phyloP scores from a whole-genome alignment of 2,113 vertebrate genomes.

The Phainopepla nitens region DNA sequence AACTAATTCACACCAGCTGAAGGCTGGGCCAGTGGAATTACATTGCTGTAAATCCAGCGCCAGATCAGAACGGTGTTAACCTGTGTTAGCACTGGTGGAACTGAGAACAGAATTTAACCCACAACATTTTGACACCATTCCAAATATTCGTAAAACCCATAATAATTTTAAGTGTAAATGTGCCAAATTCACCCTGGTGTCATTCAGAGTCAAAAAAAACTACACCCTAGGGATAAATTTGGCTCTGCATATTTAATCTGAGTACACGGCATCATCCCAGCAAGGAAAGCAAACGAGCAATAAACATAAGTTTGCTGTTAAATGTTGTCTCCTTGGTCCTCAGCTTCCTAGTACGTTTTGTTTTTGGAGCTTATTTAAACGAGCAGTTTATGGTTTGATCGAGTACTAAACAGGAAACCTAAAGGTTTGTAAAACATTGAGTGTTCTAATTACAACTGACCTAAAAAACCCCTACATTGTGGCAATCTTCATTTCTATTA shows the following conservation, averaged over 20 bases:
- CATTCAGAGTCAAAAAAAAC: constrained; percentile 50
- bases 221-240: constrained; percentile 58
- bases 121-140: constrained; percentile 59
- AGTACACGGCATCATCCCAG: constrained; percentile 48
- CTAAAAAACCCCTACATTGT: neutral
- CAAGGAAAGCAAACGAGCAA: constrained; percentile 55
- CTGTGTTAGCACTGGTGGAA: constrained; percentile 50
- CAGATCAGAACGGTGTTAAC: constrained; percentile 52
- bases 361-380: constrained; percentile 64
- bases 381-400: constrained; percentile 63
- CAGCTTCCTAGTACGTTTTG: constrained; percentile 49
- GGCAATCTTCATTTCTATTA: constrained; percentile 37
- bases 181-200: constrained; percentile 61
- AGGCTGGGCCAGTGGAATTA: constrained; percentile 34
- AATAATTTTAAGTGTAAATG: constrained; percentile 68
- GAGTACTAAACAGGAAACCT: constrained; percentile 58
- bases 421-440: constrained; percentile 48
- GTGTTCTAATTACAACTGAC: constrained; percentile 49
- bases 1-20: constrained; percentile 67
- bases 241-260: constrained; percentile 57
- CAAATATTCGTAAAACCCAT: constrained; percentile 48
- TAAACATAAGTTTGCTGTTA: constrained; percentile 53
- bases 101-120: constrained; percentile 59
- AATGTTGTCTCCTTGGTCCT: constrained; percentile 52
- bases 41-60: constrained; percentile 34